Evolutionary conservation across 2,797 vertebrate genomes (phyloP), one percentile per base, ranked within the genome.

Genomic region (Echeneis naucrates): DNA sequence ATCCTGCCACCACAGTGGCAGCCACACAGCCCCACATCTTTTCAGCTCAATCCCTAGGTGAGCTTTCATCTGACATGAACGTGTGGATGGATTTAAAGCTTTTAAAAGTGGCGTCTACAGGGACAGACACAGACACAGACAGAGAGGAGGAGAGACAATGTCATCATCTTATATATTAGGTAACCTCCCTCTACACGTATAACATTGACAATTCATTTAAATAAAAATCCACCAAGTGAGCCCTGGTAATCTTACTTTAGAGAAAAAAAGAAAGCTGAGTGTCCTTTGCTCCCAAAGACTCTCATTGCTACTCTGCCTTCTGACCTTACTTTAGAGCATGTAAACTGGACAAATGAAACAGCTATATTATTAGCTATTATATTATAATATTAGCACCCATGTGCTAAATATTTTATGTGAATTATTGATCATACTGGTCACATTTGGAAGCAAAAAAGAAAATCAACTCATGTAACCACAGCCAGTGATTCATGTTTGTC

Each of bases 21-120:
- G n/a, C n/a, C n/a, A n/a, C n/a, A n/a, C n/a, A n/a, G n/a, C n/a
- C n/a, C n/a, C n/a, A n/a, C 69, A 67, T 78, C 78, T 77, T 57
- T 73, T 82, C 68, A 71, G 55, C 42, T 53, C 44, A 58, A 37
- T 85, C 68, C 78, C 83, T 72, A 83, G 68, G 81, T 87, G 80
- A 79, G 73, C 21, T 77, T 75, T 81, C 63, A 63, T 64, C 73
- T 72, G 57, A 84, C 42, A 66, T 53, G 44, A 60, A 84, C 23
- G 77, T 88, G 82, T 68, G 78, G 76, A 80, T 81, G 75, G 45
- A 72, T 68, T 60, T 70, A 26, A 72, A 80, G 64, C 57, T 66
- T 69, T 69, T 74, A 74, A 81, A 76, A 70, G 75, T 16, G 23
- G 66, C 19, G 44, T 62, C 67, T 57, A 68, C 1, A 3, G 77